Percentiles rank a stretch among this genome's conserved stretches.
These are phyloP conservation scores for Thalassarche chlororhynchos DNA, from an alignment of 2,113 vertebrate species.

Conservation along the genomic window DNA sequence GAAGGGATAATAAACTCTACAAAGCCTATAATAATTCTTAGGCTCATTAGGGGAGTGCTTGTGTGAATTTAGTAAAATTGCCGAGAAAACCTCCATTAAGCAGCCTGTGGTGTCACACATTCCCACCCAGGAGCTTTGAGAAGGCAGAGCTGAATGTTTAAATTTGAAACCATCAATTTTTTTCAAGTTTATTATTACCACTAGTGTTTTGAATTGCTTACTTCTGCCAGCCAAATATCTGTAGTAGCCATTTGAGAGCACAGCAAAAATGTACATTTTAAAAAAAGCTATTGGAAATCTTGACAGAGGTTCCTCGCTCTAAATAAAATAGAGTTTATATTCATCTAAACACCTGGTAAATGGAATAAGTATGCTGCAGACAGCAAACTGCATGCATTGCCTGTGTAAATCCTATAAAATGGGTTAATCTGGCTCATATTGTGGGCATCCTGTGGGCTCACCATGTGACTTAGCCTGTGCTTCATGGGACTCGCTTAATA, in stretches of 20 bases:
- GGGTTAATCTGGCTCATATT: background rate
- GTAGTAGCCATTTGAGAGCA: background rate
- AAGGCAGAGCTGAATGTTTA: background rate
- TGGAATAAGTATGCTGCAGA: background rate
- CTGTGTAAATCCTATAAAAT: background rate
- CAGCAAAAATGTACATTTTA: background rate
- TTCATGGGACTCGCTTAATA: background rate
- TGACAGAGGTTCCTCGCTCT: background rate
- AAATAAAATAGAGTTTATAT: background rate
- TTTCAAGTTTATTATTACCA: background rate
- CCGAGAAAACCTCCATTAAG: background rate
- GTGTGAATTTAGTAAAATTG: constrained; percentile 25
- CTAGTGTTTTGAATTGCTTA: background rate
- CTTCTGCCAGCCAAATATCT: background rate
- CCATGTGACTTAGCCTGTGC: background rate
- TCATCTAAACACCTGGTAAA: background rate
- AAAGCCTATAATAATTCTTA: background rate
- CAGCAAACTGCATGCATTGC: background rate
- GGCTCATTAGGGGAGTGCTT: background rate
- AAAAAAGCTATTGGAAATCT: background rate
- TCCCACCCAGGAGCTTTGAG: background rate
- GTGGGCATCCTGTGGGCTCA: background rate
- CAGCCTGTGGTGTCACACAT: background rate
- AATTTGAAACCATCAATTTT: background rate
- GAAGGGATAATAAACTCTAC: background rate